Percentiles rank a stretch among this genome's conserved stretches.
phyloP scores from a whole-genome alignment of 2,888 invertebrate species.

The Brachypterus glaber region DNA sequence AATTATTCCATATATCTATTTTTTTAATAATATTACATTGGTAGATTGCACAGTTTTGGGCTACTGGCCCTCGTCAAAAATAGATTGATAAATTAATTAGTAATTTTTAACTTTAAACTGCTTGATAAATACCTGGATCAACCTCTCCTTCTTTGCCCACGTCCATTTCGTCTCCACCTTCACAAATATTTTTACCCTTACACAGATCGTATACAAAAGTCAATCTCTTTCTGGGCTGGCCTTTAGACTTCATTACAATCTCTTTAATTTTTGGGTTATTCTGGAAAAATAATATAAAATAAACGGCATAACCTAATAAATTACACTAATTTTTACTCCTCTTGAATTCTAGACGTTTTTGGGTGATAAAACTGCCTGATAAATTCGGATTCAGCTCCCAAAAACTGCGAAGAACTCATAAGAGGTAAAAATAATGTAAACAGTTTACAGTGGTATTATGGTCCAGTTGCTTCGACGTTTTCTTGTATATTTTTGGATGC shows the following conservation, averaged over 20 bases:
- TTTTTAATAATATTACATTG: background rate
- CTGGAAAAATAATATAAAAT: slow-evolving; percentile 42
- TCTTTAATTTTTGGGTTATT: slow-evolving; percentile 89
- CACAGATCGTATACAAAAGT: slow-evolving; percentile 96
- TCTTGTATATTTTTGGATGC: too few relatives aligned
- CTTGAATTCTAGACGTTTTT: too few relatives aligned
- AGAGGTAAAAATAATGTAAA: too few relatives aligned
- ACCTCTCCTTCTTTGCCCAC: slow-evolving; percentile 68
- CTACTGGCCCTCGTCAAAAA: background rate
- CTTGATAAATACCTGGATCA: background rate
- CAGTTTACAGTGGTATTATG: too few relatives aligned
- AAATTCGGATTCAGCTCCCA: too few relatives aligned
- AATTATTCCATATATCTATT: background rate
- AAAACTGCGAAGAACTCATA: too few relatives aligned
- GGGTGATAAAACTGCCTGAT: too few relatives aligned
- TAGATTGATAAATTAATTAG: slow-evolving; percentile 37
- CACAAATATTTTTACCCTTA: slow-evolving; percentile 96
- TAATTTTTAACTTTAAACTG: slow-evolving; percentile 11
- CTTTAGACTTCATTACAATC: slow-evolving; percentile 91
- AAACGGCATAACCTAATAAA: slow-evolving; percentile 8
- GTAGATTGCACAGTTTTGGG: too few relatives aligned
- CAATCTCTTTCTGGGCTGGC: slow-evolving; percentile 88
- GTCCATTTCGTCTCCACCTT: slow-evolving; percentile 98
- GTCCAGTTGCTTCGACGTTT: too few relatives aligned
- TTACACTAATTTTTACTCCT: too few relatives aligned